These are phyloP conservation scores for Napeogenes inachia DNA, from an alignment of 2,888 invertebrate species.

Conservation along the genomic window DNA sequence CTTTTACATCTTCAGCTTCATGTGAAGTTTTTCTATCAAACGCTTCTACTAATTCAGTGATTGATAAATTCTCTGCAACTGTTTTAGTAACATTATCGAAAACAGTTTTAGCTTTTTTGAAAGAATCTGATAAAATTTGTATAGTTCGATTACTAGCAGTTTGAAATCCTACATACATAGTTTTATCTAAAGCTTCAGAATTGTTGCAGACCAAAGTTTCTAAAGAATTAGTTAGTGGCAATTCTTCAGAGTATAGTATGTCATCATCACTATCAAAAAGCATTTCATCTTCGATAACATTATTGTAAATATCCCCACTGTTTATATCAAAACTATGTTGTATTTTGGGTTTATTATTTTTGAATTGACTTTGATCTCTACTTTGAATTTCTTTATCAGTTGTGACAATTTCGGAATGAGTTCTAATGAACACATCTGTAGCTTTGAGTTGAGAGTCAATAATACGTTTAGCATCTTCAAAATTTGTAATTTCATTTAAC, in stretches of 20 bases:
- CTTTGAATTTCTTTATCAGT: constrained; percentile 18
- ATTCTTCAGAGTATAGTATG: constrained; percentile 39
- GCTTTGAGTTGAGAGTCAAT: constrained; percentile 58
- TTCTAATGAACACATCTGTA: constrained; percentile 34
- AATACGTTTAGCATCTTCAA: constrained; percentile 44
- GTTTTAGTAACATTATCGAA: constrained; percentile 38
- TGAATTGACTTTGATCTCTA: constrained; percentile 7
- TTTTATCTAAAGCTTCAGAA: constrained; percentile 48
- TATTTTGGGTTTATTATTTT: constrained; percentile 14
- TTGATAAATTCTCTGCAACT: constrained; percentile 32
- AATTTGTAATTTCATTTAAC: constrained; percentile 41
- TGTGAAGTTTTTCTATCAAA: constrained; percentile 31
- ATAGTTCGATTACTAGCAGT: constrained; percentile 66
- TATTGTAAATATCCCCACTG: no score
- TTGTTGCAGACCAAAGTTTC: constrained; percentile 51
- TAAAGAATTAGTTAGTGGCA: constrained; percentile 59
- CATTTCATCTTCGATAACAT: constrained; percentile 51
- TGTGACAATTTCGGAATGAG: constrained; percentile 33
- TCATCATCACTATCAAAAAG: constrained; percentile 65
- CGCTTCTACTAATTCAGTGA: constrained; percentile 45
- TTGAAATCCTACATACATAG: constrained; percentile 65
- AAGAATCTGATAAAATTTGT: constrained; percentile 52
- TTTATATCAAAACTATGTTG: constrained; percentile 2
- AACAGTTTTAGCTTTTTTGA: constrained; percentile 52
- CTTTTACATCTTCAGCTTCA: not conserved